A percentile compares a stretch with the other conserved stretches of the same genome.
phyloP scores from a whole-genome alignment of 1,140 invertebrate species.

The Oreohelix idahoensis region DNA sequence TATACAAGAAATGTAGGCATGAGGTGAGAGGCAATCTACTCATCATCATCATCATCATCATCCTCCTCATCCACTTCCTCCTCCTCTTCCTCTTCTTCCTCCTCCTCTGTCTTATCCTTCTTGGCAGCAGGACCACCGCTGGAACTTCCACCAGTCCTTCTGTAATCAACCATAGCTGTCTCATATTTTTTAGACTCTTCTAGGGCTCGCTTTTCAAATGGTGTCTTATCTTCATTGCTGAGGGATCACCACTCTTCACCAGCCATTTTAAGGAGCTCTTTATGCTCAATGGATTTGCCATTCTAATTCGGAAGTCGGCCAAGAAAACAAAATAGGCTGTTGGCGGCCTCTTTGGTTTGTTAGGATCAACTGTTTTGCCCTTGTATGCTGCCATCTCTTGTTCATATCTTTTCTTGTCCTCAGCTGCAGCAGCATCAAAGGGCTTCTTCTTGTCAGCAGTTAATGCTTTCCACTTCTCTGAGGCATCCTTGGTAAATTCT shows the following conservation, averaged over 20 bases:
- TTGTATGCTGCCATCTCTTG: slow-evolving; percentile 62
- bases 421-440: slow-evolving; percentile 63
- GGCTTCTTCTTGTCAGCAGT: slow-evolving; percentile 51
- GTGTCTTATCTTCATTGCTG: slow-evolving; percentile 83
- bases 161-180: slow-evolving; percentile 57
- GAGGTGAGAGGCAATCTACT: slow-evolving; percentile 16
- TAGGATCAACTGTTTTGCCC: slow-evolving; percentile 86
- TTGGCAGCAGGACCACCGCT: slow-evolving; percentile 35
- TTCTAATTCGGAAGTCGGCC: slow-evolving; percentile 87
- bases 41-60: slow-evolving; percentile 47
- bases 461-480: slow-evolving; percentile 66
- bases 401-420: slow-evolving; percentile 68
- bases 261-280: slow-evolving; percentile 77
- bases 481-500: slow-evolving; percentile 70
- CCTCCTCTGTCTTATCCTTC: slow-evolving; percentile 41
- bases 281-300: slow-evolving; percentile 77
- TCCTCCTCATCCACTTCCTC: slow-evolving; percentile 58
- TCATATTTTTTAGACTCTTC: slow-evolving; percentile 64
- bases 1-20: not conserved
- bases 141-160: slow-evolving; percentile 38
- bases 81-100: slow-evolving; percentile 54
- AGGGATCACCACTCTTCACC: slow-evolving; percentile 95
- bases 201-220: slow-evolving; percentile 70
- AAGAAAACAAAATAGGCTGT: slow-evolving; percentile 96
- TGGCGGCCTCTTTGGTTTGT: slow-evolving; percentile 90